Conservation (phyloP, 2,113 vertebrate genomes). For the Bujurquina vittata region DNA sequence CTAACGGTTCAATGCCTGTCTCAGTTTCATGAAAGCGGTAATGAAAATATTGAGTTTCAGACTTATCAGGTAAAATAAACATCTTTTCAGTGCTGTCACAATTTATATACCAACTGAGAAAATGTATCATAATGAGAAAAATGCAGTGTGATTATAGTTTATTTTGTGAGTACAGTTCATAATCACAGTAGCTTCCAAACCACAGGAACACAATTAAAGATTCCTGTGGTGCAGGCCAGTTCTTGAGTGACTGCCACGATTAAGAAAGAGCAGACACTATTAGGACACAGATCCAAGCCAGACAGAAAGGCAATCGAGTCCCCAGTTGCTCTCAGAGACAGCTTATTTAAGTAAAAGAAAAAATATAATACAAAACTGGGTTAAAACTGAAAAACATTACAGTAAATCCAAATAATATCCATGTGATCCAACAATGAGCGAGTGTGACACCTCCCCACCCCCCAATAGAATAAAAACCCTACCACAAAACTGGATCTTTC, state of each 20-base stretch:
- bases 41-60: neutral
- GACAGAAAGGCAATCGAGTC: neutral
- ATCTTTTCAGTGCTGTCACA: neutral
- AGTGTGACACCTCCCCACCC: neutral
- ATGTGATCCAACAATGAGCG: neutral
- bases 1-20: neutral
- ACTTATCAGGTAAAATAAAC: neutral
- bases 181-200: neutral
- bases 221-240: neutral
- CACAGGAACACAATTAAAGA: neutral
- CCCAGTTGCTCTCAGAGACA: neutral
- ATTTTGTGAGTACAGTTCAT: neutral
- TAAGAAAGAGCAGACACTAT: neutral
- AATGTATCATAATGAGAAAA: neutral
- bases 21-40: neutral
- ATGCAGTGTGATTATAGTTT: neutral
- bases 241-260: neutral
- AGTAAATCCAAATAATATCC: neutral
- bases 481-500: neutral
- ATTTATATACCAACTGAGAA: neutral
- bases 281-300: neutral
- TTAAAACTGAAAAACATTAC: neutral
- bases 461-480: conserved; percentile 8
- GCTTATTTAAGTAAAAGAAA: neutral
- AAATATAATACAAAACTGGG: neutral